A percentile compares a stretch with the other conserved stretches of the same genome.
Evolutionary conservation across 2,113 vertebrate genomes (phyloP).

Genomic region (Uria aalge): DNA sequence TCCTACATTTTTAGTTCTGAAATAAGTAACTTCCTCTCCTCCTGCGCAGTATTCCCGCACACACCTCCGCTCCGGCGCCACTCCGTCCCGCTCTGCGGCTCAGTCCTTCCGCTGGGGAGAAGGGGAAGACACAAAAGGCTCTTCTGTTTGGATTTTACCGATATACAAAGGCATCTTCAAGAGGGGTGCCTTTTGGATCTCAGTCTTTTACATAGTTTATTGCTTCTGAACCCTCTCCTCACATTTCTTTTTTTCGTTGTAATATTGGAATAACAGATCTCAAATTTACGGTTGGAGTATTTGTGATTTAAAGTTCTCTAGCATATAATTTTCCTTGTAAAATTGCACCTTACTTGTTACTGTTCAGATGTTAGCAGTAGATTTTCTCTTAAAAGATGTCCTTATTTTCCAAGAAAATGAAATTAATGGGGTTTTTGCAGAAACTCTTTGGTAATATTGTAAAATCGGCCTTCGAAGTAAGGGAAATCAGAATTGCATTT

Average conservation of each 20-base stretch:
- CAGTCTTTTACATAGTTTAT: background rate
- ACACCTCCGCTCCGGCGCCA: fast-evolving
- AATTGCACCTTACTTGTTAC: background rate
- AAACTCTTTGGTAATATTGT: background rate
- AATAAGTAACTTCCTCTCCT: background rate
- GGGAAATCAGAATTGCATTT: background rate
- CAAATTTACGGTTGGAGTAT: background rate
- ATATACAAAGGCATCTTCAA: background rate
- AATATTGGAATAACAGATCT: background rate
- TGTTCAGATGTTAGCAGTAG: background rate
- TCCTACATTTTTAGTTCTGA: background rate
- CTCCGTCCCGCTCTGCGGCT: background rate
- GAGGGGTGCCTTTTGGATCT: background rate
- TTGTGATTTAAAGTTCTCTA: background rate
- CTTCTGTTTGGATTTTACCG: background rate
- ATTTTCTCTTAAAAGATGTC: background rate
- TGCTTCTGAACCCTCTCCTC: background rate
- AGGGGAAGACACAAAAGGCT: background rate
- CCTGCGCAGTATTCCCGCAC: background rate
- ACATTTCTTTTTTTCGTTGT: fast-evolving
- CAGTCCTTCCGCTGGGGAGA: background rate
- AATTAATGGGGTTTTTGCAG: background rate
- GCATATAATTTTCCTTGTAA: background rate
- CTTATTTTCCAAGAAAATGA: background rate
- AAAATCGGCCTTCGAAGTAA: background rate